Evolutionary conservation across 2,888 invertebrate species (phyloP), one percentile per base, ranked within the genome.

Genomic region (Tetragnatha montana): DNA sequence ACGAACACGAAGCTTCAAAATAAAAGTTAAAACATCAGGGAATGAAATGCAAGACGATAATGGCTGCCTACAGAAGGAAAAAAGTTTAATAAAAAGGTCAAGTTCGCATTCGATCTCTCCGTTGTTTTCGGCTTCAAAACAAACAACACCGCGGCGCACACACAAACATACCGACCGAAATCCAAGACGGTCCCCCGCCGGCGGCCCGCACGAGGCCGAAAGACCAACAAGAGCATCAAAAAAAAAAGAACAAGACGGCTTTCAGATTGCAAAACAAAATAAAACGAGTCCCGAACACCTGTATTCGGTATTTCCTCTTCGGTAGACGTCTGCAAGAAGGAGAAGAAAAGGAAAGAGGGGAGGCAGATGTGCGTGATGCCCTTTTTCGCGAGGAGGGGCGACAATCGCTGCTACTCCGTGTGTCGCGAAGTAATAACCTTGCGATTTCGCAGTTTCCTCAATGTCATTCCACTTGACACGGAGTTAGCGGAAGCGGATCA

Each of bases 211-310:
- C 35, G 35, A 35, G 35, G 35, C 35, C 35, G 35, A 60, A 60
- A 10, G 60, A 60, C 60, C 12, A 14, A 14, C 60, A 60, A 12
- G 60, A 60, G 60, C 12, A 17, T 8, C 14, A 60, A n/a, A 60
- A 75, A 75, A 83, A 83, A 75, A 35, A 10, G 35, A 74, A 51
- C 22, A 74, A 51, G 75, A 81, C 81, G 70, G 69, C 49, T n/a
- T 12, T 35, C 8, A 69, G 71, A 81, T 47, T 71, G 49, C 60
- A 75, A 74, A 73, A 51, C 35, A 74, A 83, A 74, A 50, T 60
- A 75, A 73, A 81, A 81, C 21, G 74, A 83, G 69, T 49, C 68
- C 49, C 50, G 10, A 83, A 83, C 83, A 83, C 83, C 83, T 83
- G 83, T 74, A 35, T 83, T 75, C 35, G 74, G 35, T 83, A 83